Conservation (phyloP, 23 tunicate genomes). For the Ciona savignyi region DNA sequence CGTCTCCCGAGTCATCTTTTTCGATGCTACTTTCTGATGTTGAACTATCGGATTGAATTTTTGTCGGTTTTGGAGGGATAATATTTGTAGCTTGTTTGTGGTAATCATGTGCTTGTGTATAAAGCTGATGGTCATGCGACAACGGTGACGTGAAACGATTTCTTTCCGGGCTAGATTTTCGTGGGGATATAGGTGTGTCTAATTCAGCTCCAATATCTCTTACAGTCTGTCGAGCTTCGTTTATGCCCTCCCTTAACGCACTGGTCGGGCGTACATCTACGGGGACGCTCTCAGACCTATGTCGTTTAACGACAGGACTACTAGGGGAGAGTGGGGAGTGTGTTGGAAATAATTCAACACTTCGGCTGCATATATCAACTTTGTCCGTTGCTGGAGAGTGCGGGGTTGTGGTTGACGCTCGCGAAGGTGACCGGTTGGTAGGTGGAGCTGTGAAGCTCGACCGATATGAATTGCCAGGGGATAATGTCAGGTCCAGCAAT, state of each 20-base stretch:
- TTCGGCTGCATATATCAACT: constrained; percentile 11
- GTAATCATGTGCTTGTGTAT: neutral
- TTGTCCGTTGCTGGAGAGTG: neutral
- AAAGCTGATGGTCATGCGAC: neutral
- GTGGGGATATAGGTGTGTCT: constrained; percentile 35
- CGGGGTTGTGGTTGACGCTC: constrained; percentile 19
- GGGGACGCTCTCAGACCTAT: constrained; percentile 1
- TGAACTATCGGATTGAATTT: neutral
- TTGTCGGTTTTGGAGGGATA: neutral
- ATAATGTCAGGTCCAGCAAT: constrained; percentile 10
- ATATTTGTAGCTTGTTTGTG: neutral
- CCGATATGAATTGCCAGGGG: constrained; percentile 32
- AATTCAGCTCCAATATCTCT: constrained; percentile 55
- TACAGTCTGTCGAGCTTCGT: constrained; percentile 42
- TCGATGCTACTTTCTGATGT: neutral
- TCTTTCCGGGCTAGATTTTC: constrained; percentile 14
- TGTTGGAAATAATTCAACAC: constrained; percentile 8
- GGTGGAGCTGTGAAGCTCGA: constrained; percentile 11
- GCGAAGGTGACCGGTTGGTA: constrained; percentile 11
- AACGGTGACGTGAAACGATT: neutral
- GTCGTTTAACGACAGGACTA: neutral
- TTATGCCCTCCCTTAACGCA: constrained; percentile 43
- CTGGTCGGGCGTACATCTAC: constrained; percentile 21
- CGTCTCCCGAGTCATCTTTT: neutral
- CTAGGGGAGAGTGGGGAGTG: neutral